phyloP scores from a whole-genome alignment of 2,888 invertebrate species.

The Philereme transversata region DNA sequence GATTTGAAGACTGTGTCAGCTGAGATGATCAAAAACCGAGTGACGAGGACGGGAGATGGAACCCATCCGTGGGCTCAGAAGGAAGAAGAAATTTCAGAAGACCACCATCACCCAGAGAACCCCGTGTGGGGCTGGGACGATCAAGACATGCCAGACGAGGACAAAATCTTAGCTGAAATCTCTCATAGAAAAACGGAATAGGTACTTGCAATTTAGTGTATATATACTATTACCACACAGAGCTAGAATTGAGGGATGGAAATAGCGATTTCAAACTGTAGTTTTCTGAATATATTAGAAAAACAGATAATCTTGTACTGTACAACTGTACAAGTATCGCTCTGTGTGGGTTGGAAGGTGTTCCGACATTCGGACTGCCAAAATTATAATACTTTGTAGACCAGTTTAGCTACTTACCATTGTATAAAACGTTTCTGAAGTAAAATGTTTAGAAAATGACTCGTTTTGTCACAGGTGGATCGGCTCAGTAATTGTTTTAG shows the following conservation, averaged over 20 bases:
- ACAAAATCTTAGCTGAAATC: conserved; percentile 81
- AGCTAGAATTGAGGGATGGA: not conserved
- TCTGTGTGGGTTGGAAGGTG: not conserved
- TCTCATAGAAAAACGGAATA: conserved; percentile 62
- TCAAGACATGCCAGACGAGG: conserved; percentile 88
- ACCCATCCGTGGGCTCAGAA: conserved; percentile 68
- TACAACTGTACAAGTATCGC: not conserved
- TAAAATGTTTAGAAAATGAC: no score
- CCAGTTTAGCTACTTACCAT: no score
- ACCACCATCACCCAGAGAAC: conserved; percentile 79
- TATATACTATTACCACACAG: not conserved
- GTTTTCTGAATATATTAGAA: not conserved
- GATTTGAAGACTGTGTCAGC: conserved; percentile 91
- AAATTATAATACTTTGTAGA: not conserved
- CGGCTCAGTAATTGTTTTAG: no score
- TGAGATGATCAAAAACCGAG: conserved; percentile 88
- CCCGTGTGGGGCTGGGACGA: conserved; percentile 94
- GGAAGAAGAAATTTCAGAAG: conserved; percentile 59
- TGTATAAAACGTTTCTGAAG: no score
- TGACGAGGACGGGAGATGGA: conserved; percentile 90
- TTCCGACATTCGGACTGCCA: not conserved
- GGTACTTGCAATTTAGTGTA: conserved; percentile 7
- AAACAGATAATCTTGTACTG: not conserved
- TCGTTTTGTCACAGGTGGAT: no score
- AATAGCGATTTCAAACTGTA: not conserved